Evolutionary conservation across 2,113 vertebrate species (phyloP), one percentile per base, ranked within the genome.

Genomic region (Paradoxurus hermaphroditus): DNA sequence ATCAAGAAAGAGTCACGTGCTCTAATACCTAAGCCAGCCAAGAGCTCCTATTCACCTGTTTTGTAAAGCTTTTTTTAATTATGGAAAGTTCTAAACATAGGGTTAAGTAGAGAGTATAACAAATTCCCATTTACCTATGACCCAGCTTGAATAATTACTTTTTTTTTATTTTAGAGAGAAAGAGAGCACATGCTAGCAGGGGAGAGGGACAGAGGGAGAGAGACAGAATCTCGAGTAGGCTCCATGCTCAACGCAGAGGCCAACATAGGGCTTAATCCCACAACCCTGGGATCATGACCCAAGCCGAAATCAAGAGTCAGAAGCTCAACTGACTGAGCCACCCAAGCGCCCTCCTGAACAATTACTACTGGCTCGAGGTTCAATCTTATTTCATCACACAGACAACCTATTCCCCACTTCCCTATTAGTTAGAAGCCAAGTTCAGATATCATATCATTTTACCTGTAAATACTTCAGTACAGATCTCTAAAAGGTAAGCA

Each of bases 401-500:
- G n/a, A n/a, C n/a, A n/a, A 25, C 25, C 41, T 13, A 15, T 31
- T 91, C 36, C 31, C 44, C 19, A 53, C n/a, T 7, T 65, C 53
- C 3, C 6, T 46, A 73, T 41, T 67, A 49, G 70, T 94, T 68
- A 46, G 83, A 82, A 86, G 44, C 34, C 34, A 91, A 94, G 15
- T 75, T 67, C 39, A 96, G 41, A 11, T 15, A 53, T 34, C 29
- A 21, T 44, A 41, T 29, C 51, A 84, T 86, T 92, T 92, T 89
- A 86, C 21, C 72, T 49, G 15, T 34, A 95, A 75, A 51, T 31
- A 95, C 89, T 39, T 53, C 72, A 95, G 75, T 44, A 41, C 14
- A 34, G 73, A 59, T 84, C 67, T 92, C 67, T 95, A 92, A 96
- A 89, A 86, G 49, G 16, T 91, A 67, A 86, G 14, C 23, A 39